phyloP scores from a whole-genome alignment of 2,888 invertebrate species.

The Sinhomidia bicolor region DNA sequence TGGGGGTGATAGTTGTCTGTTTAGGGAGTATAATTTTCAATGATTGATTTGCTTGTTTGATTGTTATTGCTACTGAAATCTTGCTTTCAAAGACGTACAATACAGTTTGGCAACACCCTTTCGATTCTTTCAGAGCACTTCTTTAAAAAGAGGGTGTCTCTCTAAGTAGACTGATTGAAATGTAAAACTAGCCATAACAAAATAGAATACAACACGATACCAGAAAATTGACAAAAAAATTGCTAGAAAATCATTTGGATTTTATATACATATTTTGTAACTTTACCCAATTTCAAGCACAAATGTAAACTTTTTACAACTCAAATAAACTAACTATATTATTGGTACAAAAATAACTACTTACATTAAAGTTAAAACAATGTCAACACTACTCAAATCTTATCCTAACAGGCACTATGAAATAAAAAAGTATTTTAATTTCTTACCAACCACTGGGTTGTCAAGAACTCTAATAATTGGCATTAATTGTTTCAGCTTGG shows the following conservation, averaged over 20 bases:
- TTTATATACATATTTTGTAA: no score
- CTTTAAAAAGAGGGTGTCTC: neutral
- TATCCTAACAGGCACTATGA: no score
- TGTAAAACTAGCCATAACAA: neutral
- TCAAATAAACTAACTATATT: no score
- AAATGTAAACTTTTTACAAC: no score
- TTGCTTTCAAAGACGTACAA: neutral
- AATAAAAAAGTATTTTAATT: no score
- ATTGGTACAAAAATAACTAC: no score
- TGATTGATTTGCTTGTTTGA: conserved; percentile 26
- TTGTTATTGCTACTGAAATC: conserved; percentile 23
- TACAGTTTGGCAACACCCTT: neutral
- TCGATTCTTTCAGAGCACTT: neutral
- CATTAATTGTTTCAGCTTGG: no score
- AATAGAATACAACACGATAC: neutral
- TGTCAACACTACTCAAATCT: no score
- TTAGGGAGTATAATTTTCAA: conserved; percentile 1
- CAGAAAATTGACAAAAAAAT: neutral
- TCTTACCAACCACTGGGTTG: no score
- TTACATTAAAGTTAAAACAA: no score
- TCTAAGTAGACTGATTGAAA: neutral
- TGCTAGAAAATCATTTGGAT: neutral
- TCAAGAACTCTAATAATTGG: no score
- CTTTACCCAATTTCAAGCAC: no score
- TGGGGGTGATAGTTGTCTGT: conserved; percentile 23